Evolutionary conservation across 2,797 vertebrate genomes (phyloP), one percentile per base, ranked within the genome.

Genomic region (Girardinus metallicus): DNA sequence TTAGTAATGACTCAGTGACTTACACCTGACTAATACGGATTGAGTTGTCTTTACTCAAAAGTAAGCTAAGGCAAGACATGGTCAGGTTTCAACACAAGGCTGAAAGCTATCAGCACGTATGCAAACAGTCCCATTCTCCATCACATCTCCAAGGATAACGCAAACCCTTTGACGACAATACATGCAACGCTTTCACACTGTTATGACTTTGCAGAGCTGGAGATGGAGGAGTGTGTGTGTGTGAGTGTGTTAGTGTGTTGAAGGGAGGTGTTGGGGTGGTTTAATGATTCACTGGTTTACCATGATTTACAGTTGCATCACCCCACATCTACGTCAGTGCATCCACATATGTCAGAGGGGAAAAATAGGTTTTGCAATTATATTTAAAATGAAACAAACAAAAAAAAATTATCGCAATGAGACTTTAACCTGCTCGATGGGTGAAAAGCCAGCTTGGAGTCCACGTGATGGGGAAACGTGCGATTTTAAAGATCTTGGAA

Each of bases 281-380:
- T 18, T 23, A 80, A 75, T 53, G 60, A 75, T 80, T 80, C 79
- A 80, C 62, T 34, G 43, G 72, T 46, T 46, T 60, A 60, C 64
- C 47, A 78, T 91, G 86, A 92, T 75, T 92, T 91, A 92, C 64
- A 60, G 36, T 18, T 74, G 80, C 46, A 77, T 90, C 82, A 79
- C 68, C 44, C 10, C 77, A 73, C 16, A 82, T 80, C 76, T 89
- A 79, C 81, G 86, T 92, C 93, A 92, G 11, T 82, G 64, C 44
- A 71, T 72, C 73, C 75, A 84, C 12, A 57, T 8, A 46, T 46
- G 36, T 21, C 46, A 77, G 26, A 44, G 23, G 47, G 2, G 23
- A 36, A 77, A 53, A 82, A 60, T 76, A 64, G 75, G 23, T n/a
- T 16, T 71, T 76, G 55, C 21, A 16, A 57, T 51, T 34, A 53